phyloP scores from a whole-genome alignment of 2,888 invertebrate genomes.

The Platerodrilus igneus region DNA sequence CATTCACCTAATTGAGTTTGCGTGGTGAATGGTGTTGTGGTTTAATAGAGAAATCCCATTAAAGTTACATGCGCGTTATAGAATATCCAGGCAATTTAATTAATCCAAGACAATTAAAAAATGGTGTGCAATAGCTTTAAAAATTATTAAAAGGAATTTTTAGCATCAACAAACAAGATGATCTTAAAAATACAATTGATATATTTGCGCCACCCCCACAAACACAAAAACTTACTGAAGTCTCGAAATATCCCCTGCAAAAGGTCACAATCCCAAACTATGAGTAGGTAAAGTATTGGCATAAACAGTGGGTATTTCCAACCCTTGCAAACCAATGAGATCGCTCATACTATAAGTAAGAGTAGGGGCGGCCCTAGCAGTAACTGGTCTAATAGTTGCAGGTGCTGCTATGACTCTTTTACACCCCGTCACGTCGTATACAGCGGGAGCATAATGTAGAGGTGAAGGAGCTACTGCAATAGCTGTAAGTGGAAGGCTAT shows the following conservation, averaged over 20 bases:
- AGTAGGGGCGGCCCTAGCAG: slow-evolving; percentile 53
- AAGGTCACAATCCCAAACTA: slow-evolving; percentile 66
- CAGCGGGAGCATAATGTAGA: slow-evolving; percentile 44
- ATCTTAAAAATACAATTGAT: too few species aligned
- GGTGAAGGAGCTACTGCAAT: slow-evolving; percentile 44
- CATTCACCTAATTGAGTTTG: too few species aligned
- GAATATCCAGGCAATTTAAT: too few species aligned
- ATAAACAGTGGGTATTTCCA: slow-evolving; percentile 67
- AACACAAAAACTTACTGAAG: slow-evolving; percentile 21
- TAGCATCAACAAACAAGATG: too few species aligned
- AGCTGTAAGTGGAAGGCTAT: slow-evolving; percentile 40
- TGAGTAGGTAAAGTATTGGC: slow-evolving; percentile 61
- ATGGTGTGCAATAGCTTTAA: too few species aligned
- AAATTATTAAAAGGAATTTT: too few species aligned
- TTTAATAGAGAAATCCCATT: too few species aligned
- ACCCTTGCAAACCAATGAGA: slow-evolving; percentile 64
- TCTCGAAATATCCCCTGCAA: slow-evolving; percentile 35
- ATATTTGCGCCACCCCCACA: too few species aligned
- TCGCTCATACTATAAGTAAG: slow-evolving; percentile 67
- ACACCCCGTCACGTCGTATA: slow-evolving; percentile 53
- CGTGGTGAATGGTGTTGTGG: too few species aligned
- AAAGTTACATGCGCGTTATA: too few species aligned
- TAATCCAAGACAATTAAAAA: too few species aligned
- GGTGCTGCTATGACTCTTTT: slow-evolving; percentile 58
- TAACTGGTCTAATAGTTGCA: slow-evolving; percentile 49